Evolutionary conservation across 2,797 vertebrate species (phyloP).

Genomic region (Enoplosus armatus): DNA sequence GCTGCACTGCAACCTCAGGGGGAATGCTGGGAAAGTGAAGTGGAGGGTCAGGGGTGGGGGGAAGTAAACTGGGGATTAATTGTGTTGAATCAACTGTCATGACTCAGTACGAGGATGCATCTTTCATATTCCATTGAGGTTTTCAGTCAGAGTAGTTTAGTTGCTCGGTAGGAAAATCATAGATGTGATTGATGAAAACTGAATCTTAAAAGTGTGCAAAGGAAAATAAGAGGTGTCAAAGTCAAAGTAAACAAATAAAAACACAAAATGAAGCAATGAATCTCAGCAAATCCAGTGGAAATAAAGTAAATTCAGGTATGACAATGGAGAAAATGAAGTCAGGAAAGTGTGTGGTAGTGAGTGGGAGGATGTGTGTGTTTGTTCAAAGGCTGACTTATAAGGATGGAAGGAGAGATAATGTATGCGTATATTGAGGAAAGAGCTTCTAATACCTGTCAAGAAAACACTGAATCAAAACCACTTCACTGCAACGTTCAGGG

Average conservation of each 20-base stretch:
- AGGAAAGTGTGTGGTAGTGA: constrained; percentile 5
- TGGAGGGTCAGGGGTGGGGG: constrained; percentile 34
- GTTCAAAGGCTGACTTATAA: constrained; percentile 34
- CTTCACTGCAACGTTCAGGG: constrained; percentile 46
- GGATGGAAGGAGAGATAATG: constrained; percentile 18
- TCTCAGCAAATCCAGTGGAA: neutral
- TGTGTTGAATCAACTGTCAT: constrained; percentile 39
- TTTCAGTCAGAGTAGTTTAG: neutral
- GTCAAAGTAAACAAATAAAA: constrained; percentile 19
- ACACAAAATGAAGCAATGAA: constrained; percentile 2
- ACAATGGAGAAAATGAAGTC: constrained; percentile 20
- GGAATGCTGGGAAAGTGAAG: constrained; percentile 58
- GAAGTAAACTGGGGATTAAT: constrained; percentile 43
- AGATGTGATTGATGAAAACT: neutral
- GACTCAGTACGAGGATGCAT: constrained; percentile 2
- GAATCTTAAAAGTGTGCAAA: neutral
- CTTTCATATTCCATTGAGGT: neutral
- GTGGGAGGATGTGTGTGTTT: constrained; percentile 24
- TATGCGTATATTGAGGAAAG: constrained; percentile 39
- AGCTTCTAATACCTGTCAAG: constrained; percentile 62
- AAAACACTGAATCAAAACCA: constrained; percentile 48
- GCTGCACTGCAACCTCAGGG: constrained; percentile 60
- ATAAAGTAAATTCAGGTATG: constrained; percentile 19
- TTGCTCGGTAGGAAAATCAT: neutral
- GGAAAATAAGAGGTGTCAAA: neutral